Conservation (phyloP, 2,113 vertebrate genomes). For the Percopsis transmontana region DNA sequence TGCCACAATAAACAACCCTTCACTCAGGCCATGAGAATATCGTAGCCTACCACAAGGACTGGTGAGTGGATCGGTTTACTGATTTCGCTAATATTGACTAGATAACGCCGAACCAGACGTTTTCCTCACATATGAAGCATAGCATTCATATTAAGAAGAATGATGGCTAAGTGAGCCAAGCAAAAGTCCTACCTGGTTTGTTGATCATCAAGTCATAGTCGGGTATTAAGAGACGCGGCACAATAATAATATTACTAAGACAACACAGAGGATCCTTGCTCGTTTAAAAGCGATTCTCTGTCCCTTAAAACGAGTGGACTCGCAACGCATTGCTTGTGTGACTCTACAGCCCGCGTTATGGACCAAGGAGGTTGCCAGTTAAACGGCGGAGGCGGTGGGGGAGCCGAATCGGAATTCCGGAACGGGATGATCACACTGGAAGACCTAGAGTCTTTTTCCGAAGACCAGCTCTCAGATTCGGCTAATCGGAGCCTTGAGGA, state of each 20-base stretch:
- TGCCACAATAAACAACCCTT: constrained; percentile 58
- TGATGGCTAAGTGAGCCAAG: background rate
- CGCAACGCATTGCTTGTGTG: background rate
- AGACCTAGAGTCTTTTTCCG: constrained; percentile 82
- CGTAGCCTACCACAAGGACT: constrained; percentile 1
- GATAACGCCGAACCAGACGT: rapidly evolving
- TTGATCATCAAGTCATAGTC: constrained; percentile 32
- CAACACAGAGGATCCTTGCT: background rate
- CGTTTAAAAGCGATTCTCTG: background rate
- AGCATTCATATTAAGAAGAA: background rate
- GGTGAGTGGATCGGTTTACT: background rate
- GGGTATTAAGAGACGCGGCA: constrained; percentile 5
- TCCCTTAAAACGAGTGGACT: background rate
- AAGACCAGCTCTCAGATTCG: constrained; percentile 78
- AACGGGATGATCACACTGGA: constrained; percentile 84
- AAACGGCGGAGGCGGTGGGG: constrained; percentile 60
- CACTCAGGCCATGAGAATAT: constrained; percentile 5
- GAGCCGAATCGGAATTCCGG: constrained; percentile 23
- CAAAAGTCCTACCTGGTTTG: constrained; percentile 16
- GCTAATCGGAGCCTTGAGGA: constrained; percentile 76
- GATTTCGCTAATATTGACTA: background rate
- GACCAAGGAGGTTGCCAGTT: constrained; percentile 80
- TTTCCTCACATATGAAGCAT: background rate
- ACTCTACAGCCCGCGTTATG: constrained; percentile 56
- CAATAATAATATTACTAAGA: background rate